Conservation (phyloP, 2,888 invertebrate genomes). For the Drosophila meridiana region DNA sequence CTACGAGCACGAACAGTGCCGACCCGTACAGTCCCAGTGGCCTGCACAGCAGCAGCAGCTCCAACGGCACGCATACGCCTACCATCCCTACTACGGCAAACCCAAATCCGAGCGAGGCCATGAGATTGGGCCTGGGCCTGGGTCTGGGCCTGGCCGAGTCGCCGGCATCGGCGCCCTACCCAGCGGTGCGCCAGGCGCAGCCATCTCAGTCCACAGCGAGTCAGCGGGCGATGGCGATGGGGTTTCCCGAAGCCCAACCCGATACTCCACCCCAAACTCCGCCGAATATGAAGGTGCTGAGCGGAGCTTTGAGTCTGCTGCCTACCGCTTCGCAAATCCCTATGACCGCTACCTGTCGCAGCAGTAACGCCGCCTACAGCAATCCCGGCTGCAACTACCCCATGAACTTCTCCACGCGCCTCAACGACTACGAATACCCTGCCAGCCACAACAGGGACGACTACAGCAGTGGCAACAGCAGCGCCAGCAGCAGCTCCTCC, state of each 20-base stretch:
- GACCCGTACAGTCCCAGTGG: constrained; percentile 64
- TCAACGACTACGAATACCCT: constrained; percentile 82
- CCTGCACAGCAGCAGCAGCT: constrained; percentile 67
- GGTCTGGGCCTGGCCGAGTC: constrained; percentile 23
- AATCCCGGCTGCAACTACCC: constrained; percentile 60
- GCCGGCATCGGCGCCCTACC: constrained; percentile 18
- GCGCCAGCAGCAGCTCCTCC: constrained; percentile 74
- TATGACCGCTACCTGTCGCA: constrained; percentile 86
- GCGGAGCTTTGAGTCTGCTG: constrained; percentile 90
- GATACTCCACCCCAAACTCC: constrained; percentile 98
- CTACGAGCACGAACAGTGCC: constrained; percentile 84
- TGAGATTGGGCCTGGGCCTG: constrained; percentile 39
- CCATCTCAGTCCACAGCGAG: constrained; percentile 80
- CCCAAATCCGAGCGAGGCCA: constrained; percentile 78
- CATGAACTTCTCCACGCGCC: constrained; percentile 70
- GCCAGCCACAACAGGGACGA: constrained; percentile 70
- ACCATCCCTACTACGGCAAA: constrained; percentile 82
- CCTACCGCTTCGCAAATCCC: constrained; percentile 88
- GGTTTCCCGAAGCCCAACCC: constrained; percentile 93
- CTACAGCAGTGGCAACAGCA: constrained; percentile 62
- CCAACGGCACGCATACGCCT: constrained; percentile 83
- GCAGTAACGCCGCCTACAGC: constrained; percentile 65
- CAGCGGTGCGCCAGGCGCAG: constrained; percentile 51
- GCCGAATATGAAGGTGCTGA: constrained; percentile 96
- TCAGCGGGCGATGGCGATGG: constrained; percentile 87